Evolutionary conservation across 2,797 vertebrate species (phyloP), one percentile per base, ranked within the genome.

Genomic region (Rousettus madagascariensis): DNA sequence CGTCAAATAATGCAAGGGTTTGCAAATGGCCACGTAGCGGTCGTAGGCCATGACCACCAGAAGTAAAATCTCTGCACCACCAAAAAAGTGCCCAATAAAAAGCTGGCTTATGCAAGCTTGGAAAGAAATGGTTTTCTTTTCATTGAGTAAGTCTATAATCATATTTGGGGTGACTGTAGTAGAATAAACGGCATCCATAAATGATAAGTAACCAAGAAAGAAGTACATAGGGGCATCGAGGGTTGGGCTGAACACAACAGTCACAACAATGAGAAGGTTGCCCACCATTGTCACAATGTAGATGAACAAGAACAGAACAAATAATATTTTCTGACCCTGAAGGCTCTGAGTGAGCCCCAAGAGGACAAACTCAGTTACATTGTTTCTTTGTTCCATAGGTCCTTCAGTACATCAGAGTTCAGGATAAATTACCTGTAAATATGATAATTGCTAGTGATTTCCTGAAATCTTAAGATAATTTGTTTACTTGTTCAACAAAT

Each of bases 151-250:
- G 20, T 97, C 91, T 89, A 79, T 90, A 13, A 97, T 72, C 94
- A 96, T 96, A 69, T 97, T 95, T 38, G 95, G 96, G 2, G 97
- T 83, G 55, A 90, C 79, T 38, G 91, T 69, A 2, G 91, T 86
- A 28, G 97, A 95, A 83, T 92, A 94, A 59, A 86, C 22, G 9
- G 89, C 77, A 95, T 97, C 96, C 68, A 97, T 83, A 30, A 97
- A 87, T 41, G 96, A 97, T 20, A 98, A 95, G 36, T 95, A 90
- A 17, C 92, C 93, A 22, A 98, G 95, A 75, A 98, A 98, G 65
- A 98, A 96, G 49, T 97, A 97, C 97, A 97, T 97, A 4, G 97
- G 96, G 1, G 88, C 30, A 26, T 84, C 90, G 75, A 98, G 85
- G 7, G 7, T 43, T 5, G 86, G 49, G 8, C 89, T 97, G 72